These are phyloP conservation scores for Gallinago undulata DNA, from an alignment of 2,113 vertebrate species.

Conservation along the genomic window DNA sequence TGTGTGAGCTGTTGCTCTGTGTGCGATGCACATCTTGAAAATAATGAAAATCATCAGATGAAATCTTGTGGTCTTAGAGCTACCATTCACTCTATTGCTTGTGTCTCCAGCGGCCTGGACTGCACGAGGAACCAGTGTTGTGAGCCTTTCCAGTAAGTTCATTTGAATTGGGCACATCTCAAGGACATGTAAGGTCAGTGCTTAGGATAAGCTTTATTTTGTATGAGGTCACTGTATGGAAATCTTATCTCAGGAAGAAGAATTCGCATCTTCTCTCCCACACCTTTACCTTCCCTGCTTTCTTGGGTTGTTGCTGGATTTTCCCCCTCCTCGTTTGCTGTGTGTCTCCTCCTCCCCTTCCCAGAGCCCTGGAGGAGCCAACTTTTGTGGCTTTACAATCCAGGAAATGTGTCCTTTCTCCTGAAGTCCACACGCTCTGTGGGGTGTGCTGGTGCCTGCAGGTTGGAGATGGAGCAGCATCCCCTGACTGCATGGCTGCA, in stretches of 20 bases:
- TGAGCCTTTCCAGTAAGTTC: neutral
- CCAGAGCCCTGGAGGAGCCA: neutral
- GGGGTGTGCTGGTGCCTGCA: neutral
- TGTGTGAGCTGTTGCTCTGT: neutral
- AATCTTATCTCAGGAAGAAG: neutral
- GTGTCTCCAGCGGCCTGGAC: neutral
- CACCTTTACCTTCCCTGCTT: neutral
- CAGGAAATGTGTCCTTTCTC: neutral
- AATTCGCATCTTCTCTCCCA: neutral
- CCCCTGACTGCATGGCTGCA: neutral
- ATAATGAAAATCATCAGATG: neutral
- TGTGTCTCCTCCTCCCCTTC: neutral
- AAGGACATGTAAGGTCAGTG: neutral
- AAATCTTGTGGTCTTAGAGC: neutral
- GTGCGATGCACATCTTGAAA: neutral
- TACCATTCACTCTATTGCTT: neutral
- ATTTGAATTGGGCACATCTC: accelerated
- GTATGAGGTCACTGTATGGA: neutral
- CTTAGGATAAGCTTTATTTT: neutral
- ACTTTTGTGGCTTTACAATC: neutral
- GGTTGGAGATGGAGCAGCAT: neutral
- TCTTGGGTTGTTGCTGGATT: neutral
- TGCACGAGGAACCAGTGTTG: neutral
- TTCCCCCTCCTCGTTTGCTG: neutral
- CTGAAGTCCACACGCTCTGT: neutral